A percentile compares a stretch with the other conserved stretches of the same genome.
phyloP scores from a whole-genome alignment of 2,797 vertebrate genomes.

The Chelonia mydas region DNA sequence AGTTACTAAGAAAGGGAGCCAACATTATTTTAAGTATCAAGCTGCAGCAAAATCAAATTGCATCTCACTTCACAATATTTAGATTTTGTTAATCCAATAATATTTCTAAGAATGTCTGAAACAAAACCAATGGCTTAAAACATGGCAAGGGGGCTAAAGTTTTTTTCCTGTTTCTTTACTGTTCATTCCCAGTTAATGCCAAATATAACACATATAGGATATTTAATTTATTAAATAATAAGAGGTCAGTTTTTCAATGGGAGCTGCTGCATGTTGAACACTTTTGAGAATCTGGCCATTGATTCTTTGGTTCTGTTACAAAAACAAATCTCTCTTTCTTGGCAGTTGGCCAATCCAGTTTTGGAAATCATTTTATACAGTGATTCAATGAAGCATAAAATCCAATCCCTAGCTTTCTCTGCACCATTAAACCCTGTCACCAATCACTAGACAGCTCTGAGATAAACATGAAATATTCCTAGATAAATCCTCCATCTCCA shows the following conservation, averaged over 20 bases:
- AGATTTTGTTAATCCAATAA: slow-evolving; percentile 37
- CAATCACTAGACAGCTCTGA: slow-evolving; percentile 54
- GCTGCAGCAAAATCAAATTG: slow-evolving; percentile 17
- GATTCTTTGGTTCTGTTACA: slow-evolving; percentile 45
- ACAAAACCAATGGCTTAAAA: slow-evolving; percentile 22
- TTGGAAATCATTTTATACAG: slow-evolving; percentile 59
- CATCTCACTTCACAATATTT: not conserved
- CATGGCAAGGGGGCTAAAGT: slow-evolving; percentile 10
- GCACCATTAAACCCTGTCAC: slow-evolving; percentile 67
- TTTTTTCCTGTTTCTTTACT: slow-evolving; percentile 75
- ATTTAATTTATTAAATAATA: slow-evolving; percentile 66
- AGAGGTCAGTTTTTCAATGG: slow-evolving; percentile 64
- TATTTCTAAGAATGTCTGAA: slow-evolving; percentile 31
- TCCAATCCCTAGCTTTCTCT: slow-evolving; percentile 57
- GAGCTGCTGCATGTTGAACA: slow-evolving; percentile 42
- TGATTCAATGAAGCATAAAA: slow-evolving; percentile 46
- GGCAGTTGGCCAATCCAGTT: slow-evolving; percentile 51
- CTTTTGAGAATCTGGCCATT: slow-evolving; percentile 55
- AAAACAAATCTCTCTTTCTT: slow-evolving; percentile 58
- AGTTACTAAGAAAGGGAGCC: not conserved
- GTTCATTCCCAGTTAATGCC: slow-evolving; percentile 63
- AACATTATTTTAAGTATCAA: slow-evolving; percentile 37
- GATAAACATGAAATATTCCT: slow-evolving; percentile 50
- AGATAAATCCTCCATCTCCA: slow-evolving; percentile 69
- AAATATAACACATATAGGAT: slow-evolving; percentile 52